phyloP scores from a whole-genome alignment of 1,140 invertebrate genomes.

The Anastatus disparis region DNA sequence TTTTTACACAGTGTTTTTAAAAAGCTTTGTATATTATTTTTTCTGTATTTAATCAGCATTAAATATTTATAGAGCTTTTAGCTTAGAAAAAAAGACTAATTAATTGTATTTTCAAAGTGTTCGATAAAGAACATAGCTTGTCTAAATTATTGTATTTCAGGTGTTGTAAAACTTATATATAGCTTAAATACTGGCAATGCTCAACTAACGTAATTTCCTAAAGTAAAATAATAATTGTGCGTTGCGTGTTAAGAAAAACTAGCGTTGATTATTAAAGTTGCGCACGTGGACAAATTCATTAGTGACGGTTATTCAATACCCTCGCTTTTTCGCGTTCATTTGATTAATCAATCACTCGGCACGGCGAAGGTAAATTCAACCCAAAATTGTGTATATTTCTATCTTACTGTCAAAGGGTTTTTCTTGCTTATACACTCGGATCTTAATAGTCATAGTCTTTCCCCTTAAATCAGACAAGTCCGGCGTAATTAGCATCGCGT shows the following conservation, averaged over 20 bases:
- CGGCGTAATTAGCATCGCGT: constrained; percentile 27
- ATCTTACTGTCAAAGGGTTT: no score
- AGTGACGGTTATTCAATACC: constrained; percentile 1
- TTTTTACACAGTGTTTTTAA: no score
- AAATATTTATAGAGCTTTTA: no score
- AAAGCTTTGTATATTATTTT: no score
- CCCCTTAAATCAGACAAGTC: not conserved
- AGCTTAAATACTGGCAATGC: not conserved
- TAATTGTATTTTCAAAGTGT: no score
- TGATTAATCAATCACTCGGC: constrained; percentile 6
- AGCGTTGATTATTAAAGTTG: not conserved
- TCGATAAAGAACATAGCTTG: no score
- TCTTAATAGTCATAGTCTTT: no score
- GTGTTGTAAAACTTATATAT: not conserved
- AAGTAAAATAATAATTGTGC: not conserved
- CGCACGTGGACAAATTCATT: constrained; percentile 24
- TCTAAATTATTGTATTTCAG: not conserved
- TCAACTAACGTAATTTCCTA: not conserved
- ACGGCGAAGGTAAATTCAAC: not conserved
- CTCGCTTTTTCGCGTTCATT: no score
- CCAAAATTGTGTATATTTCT: no score
- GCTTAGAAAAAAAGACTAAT: no score
- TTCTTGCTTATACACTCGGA: no score
- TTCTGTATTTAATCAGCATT: no score
- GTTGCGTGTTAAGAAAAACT: not conserved